These are phyloP conservation scores for Achatina immaculata DNA, from an alignment of 1,140 invertebrate species.

Conservation along the genomic window DNA sequence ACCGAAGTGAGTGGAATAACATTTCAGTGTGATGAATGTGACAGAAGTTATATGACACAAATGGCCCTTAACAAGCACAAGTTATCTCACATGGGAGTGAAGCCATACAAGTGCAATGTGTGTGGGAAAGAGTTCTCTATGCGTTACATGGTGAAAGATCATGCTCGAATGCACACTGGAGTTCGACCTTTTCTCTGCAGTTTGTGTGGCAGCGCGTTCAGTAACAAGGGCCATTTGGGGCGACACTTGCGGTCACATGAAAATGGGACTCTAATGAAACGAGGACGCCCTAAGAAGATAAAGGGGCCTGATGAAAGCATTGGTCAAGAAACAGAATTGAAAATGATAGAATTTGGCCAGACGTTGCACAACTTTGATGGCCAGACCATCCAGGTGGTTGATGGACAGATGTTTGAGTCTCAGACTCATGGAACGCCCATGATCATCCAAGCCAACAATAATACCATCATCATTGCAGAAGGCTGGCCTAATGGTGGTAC, in stretches of 20 bases:
- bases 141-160: conserved; percentile 44
- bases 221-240: conserved; percentile 43
- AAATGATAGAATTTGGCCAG: conserved; percentile 26
- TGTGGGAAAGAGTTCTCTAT: conserved; percentile 44
- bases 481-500: conserved; percentile 7
- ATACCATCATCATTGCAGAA: conserved; percentile 37
- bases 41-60: conserved; percentile 40
- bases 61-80: conserved; percentile 40
- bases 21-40: conserved; percentile 46
- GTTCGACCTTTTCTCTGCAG: conserved; percentile 37
- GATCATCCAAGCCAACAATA: conserved; percentile 35
- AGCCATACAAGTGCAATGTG: conserved; percentile 39
- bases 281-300: conserved; percentile 40
- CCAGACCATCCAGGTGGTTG: conserved; percentile 26
- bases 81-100: conserved; percentile 30
- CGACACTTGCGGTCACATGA: conserved; percentile 44
- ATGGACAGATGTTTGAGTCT: conserved; percentile 30
- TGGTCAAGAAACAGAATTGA: conserved; percentile 16
- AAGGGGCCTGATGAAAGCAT: neutral
- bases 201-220: conserved; percentile 39
- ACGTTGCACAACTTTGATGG: conserved; percentile 26
- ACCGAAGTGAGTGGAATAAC: conserved; percentile 39
- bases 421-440: conserved; percentile 26
- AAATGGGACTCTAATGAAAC: conserved; percentile 39
- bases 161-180: conserved; percentile 41